phyloP scores from a whole-genome alignment of 2,113 vertebrate genomes.

The Epinephelus lanceolatus region DNA sequence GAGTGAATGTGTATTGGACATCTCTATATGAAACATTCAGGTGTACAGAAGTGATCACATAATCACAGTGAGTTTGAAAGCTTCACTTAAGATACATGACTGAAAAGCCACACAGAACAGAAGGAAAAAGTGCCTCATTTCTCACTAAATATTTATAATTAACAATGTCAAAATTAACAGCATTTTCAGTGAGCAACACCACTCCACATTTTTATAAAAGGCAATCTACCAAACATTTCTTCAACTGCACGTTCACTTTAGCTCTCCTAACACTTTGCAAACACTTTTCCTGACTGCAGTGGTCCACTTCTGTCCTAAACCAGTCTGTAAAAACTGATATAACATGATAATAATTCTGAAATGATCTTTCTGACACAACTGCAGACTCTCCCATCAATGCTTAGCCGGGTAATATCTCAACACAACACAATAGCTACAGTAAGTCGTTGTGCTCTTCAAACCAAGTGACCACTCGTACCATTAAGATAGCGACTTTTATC shows the following conservation, averaged over 20 bases:
- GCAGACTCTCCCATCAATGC: slow-evolving; percentile 1
- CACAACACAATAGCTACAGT: background rate
- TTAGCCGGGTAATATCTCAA: slow-evolving; percentile 1
- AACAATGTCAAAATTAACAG: background rate
- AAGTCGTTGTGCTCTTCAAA: slow-evolving; percentile 22
- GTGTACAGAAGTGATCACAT: slow-evolving; percentile 5
- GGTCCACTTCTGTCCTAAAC: background rate
- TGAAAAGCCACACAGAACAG: background rate
- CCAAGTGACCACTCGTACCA: background rate
- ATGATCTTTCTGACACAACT: background rate
- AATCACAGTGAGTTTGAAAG: slow-evolving; percentile 4
- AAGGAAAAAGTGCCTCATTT: background rate
- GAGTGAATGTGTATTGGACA: background rate
- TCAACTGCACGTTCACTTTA: slow-evolving; percentile 1
- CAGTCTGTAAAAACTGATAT: background rate
- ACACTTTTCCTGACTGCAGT: too few relatives aligned
- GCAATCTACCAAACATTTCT: background rate
- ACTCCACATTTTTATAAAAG: background rate
- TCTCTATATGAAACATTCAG: background rate
- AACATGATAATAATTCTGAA: background rate
- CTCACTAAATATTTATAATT: background rate
- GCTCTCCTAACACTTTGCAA: slow-evolving; percentile 16
- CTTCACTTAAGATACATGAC: background rate
- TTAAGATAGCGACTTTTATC: background rate
- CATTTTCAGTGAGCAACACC: slow-evolving; percentile 11